phyloP scores from a whole-genome alignment of 2,888 invertebrate genomes.

The Lobophora halterata region DNA sequence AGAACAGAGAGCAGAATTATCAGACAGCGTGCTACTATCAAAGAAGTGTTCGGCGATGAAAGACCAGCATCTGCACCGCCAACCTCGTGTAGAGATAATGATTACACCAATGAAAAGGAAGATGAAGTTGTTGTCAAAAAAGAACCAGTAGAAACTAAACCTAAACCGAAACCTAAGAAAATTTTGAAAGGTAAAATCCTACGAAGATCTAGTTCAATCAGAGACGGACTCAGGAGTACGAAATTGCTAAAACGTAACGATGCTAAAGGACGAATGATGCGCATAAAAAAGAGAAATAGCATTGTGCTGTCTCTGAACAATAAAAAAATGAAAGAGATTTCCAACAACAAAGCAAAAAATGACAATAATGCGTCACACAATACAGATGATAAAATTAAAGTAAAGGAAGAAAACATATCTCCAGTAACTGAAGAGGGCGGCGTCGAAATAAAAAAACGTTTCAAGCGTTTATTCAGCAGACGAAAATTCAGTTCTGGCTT shows the following conservation, averaged over 20 bases:
- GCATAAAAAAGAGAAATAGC: conserved; percentile 73
- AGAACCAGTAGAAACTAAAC: conserved; percentile 55
- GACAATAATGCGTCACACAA: conserved; percentile 45
- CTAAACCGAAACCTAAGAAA: conserved; percentile 67
- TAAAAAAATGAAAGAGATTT: conserved; percentile 67
- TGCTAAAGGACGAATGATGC: conserved; percentile 66
- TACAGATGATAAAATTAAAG: conserved; percentile 65
- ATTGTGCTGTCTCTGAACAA: conserved; percentile 65
- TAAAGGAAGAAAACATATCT: conserved; percentile 59
- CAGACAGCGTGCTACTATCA: conserved; percentile 88
- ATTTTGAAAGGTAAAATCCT: conserved; percentile 62
- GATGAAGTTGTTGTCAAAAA: conserved; percentile 52
- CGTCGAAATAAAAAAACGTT: conserved; percentile 70
- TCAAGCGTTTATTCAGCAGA: conserved; percentile 84
- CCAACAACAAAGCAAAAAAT: conserved; percentile 57
- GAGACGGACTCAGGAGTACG: conserved; percentile 73
- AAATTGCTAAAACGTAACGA: conserved; percentile 71
- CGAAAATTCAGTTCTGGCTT: conserved; percentile 91
- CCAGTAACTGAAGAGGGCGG: conserved; percentile 52
- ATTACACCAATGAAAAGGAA: conserved; percentile 50
- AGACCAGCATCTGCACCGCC: conserved; percentile 92
- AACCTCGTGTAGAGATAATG: conserved; percentile 79
- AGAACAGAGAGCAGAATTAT: conserved; percentile 86
- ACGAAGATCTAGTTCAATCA: conserved; percentile 65
- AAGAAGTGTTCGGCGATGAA: conserved; percentile 90